Conservation (phyloP, 2,113 vertebrate genomes). For the Mesitornis unicolor region DNA sequence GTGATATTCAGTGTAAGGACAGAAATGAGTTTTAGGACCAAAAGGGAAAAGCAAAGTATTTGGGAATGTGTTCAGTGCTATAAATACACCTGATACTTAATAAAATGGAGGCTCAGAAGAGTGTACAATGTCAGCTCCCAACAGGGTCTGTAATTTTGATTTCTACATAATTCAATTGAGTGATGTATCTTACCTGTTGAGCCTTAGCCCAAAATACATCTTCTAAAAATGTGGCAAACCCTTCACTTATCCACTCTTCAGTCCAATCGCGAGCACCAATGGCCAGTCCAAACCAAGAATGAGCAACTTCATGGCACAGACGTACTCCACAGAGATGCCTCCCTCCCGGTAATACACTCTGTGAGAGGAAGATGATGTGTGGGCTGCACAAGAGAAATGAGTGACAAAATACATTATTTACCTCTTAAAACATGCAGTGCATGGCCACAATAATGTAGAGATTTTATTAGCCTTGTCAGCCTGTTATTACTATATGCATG, state of each 20-base stretch:
- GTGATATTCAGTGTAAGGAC: neutral
- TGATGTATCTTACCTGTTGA: conserved; percentile 77
- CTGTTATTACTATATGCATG: conserved; percentile 65
- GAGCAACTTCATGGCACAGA: conserved; percentile 94
- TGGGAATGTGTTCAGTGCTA: neutral
- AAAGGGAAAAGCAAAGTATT: neutral
- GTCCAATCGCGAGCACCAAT: conserved; percentile 96
- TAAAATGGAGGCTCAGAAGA: neutral
- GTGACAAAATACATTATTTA: conserved; percentile 48
- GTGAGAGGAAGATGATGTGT: conserved; percentile 93
- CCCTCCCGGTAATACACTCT: conserved; percentile 80
- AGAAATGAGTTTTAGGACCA: neutral
- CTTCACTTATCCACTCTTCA: conserved; percentile 97
- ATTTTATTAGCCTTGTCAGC: conserved; percentile 36
- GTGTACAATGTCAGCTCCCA: neutral
- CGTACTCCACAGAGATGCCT: conserved; percentile 85
- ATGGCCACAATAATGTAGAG: conserved; percentile 25
- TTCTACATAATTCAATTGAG: neutral
- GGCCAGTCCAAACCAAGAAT: conserved; percentile 94
- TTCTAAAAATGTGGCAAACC: conserved; percentile 94
- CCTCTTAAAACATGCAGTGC: conserved; percentile 22
- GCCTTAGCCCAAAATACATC: conserved; percentile 88
- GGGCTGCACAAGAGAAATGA: conserved; percentile 79
- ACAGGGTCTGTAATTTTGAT: neutral
- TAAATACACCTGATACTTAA: neutral